phyloP scores from a whole-genome alignment of 2,797 vertebrate species.

The Sebastes kiyomatsui region DNA sequence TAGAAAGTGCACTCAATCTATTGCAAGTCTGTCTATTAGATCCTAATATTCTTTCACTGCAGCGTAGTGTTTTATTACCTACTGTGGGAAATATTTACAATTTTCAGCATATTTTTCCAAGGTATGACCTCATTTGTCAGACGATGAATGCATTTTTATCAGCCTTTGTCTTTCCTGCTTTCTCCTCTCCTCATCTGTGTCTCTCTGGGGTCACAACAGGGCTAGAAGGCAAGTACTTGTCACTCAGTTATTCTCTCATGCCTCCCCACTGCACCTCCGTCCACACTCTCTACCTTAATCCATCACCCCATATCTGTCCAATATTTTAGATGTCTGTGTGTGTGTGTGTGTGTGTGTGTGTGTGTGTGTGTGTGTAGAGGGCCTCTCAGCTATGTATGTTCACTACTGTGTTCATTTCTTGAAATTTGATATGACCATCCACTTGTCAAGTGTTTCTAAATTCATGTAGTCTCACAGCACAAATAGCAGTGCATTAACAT shows the following conservation, averaged over 20 bases:
- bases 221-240: conserved; percentile 83
- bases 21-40: background rate
- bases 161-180: conserved; percentile 49
- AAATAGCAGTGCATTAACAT: background rate
- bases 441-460: background rate
- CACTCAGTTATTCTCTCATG: conserved; percentile 47
- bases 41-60: background rate
- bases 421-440: background rate
- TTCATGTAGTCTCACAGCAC: background rate
- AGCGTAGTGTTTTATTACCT: conserved; percentile 12
- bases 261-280: conserved; percentile 17
- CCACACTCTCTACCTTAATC: conserved; percentile 44
- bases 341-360: background rate
- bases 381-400: background rate
- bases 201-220: conserved; percentile 76
- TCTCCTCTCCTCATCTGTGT: conserved; percentile 31
- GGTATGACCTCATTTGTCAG: conserved; percentile 45
- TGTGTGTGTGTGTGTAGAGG: background rate
- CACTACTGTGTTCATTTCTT: background rate
- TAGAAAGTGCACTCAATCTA: background rate
- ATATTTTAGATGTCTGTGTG: conserved; percentile 6
- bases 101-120: conserved; percentile 38
- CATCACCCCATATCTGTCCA: conserved; percentile 56
- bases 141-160: conserved; percentile 56
- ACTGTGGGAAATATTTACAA: conserved; percentile 35